Conservation (phyloP, 1,140 invertebrate genomes). For the Drosophila lowei region DNA sequence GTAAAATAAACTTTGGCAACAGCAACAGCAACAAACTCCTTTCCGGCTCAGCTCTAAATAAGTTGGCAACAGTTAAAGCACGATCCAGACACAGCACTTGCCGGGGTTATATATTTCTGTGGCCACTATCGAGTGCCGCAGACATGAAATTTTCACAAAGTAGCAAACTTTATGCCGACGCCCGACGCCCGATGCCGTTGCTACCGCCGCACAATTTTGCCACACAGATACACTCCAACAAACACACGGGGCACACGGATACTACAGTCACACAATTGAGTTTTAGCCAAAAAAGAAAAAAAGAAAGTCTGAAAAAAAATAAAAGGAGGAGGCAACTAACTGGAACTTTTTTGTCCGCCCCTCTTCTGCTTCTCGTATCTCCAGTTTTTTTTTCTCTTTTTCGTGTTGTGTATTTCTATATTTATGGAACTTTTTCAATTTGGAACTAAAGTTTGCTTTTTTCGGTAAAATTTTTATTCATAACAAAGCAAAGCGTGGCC, state of each 20-base stretch:
- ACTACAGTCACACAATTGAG: conserved; percentile 48
- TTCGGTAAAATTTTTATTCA: conserved; percentile 75
- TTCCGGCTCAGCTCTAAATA: conserved; percentile 34
- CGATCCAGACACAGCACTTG: conserved; percentile 37
- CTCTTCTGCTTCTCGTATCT: conserved; percentile 53
- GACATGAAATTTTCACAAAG: conserved; percentile 78
- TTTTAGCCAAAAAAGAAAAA: conserved; percentile 59
- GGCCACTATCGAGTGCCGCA: conserved; percentile 76
- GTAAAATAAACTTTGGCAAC: conserved; percentile 36
- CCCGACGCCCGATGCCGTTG: conserved; percentile 43
- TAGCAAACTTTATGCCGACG: conserved; percentile 76
- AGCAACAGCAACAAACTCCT: conserved; percentile 39
- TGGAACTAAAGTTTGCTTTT: conserved; percentile 76
- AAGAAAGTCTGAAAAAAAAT: conserved; percentile 13
- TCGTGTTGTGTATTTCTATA: conserved; percentile 69
- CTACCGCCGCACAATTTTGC: conserved; percentile 55
- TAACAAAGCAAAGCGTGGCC: conserved; percentile 74
- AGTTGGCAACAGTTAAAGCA: conserved; percentile 72
- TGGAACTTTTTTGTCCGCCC: conserved; percentile 61
- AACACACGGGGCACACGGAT: conserved; percentile 2
- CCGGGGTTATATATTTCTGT: conserved; percentile 62
- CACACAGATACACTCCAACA: conserved; percentile 26
- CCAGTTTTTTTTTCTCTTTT: conserved; percentile 8
- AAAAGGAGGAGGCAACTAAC: conserved; percentile 37
- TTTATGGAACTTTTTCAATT: conserved; percentile 82